Evolutionary conservation across 2,888 invertebrate species (phyloP).

Genomic region (Brachypalpus laphriformis): DNA sequence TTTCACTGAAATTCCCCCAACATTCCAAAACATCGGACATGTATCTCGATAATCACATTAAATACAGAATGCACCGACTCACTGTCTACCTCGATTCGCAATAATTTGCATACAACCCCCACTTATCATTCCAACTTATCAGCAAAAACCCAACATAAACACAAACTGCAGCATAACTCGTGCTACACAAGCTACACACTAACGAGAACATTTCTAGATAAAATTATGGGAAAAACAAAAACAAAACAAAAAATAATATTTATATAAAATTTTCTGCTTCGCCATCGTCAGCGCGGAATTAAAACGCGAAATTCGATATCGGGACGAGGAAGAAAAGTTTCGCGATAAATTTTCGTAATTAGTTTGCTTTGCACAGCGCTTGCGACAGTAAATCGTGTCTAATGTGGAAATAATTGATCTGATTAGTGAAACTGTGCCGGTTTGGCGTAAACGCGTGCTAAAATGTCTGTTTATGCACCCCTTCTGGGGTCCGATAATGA

Average conservation of each 20-base stretch:
- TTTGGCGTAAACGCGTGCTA: slow-evolving; percentile 16
- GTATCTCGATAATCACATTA: neutral
- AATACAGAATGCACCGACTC: slow-evolving; percentile 6
- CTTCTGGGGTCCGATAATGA: slow-evolving; percentile 60
- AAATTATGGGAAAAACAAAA: slow-evolving; percentile 2
- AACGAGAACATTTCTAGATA: slow-evolving; percentile 45
- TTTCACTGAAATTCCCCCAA: neutral
- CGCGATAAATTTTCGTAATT: slow-evolving; percentile 36
- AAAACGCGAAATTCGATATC: slow-evolving; percentile 37
- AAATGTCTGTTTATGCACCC: slow-evolving; percentile 60
- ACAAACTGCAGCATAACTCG: slow-evolving; percentile 31
- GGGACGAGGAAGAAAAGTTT: slow-evolving; percentile 31
- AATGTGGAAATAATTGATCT: slow-evolving; percentile 31
- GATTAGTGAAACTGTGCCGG: slow-evolving; percentile 3
- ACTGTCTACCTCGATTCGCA: slow-evolving; percentile 11
- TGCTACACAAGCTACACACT: slow-evolving; percentile 18
- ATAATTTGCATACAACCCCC: slow-evolving; percentile 4
- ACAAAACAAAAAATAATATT: slow-evolving; percentile 9
- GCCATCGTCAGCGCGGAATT: neutral
- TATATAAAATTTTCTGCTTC: slow-evolving; percentile 23
- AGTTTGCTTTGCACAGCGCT: slow-evolving; percentile 34
- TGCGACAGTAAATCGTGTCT: slow-evolving; percentile 35
- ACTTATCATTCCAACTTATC: slow-evolving; percentile 20
- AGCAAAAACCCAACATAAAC: slow-evolving; percentile 29
- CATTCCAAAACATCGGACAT: neutral